Evolutionary conservation across 2,113 vertebrate species (phyloP).

Genomic region (Periophthalmodon schlosseri): DNA sequence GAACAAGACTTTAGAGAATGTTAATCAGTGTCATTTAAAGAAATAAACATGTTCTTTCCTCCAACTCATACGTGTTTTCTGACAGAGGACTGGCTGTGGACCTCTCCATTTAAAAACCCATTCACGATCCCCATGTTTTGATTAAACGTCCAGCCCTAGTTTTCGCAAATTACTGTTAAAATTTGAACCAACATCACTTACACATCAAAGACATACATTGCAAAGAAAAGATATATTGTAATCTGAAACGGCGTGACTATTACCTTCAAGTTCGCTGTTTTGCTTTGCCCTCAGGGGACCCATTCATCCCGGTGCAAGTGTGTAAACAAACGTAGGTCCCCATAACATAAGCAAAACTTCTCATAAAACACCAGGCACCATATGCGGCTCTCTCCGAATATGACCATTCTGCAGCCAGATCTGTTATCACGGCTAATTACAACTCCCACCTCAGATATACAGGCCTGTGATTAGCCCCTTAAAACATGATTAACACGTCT

Average conservation of each 20-base stretch:
- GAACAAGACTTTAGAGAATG: background rate
- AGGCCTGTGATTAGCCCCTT: conserved; percentile 99
- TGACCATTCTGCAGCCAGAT: conserved; percentile 79
- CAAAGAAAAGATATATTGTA: background rate
- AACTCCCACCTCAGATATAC: conserved; percentile 98
- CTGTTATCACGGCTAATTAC: conserved; percentile 99
- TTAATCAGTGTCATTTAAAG: too few species aligned
- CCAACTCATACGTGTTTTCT: too few species aligned
- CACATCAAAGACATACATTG: background rate
- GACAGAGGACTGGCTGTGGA: too few species aligned
- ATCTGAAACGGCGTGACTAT: background rate
- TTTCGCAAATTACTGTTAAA: background rate
- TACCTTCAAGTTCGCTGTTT: conserved; percentile 6
- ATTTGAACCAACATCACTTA: background rate
- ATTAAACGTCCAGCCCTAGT: too few species aligned
- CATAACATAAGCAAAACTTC: conserved; percentile 13
- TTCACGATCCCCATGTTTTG: too few species aligned
- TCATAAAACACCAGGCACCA: conserved; percentile 26
- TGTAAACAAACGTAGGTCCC: conserved; percentile 9
- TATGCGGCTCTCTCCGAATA: conserved; percentile 52
- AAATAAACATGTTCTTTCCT: too few species aligned
- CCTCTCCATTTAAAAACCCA: too few species aligned
- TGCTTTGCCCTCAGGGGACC: conserved; percentile 4
- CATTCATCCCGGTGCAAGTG: background rate
- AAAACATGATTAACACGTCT: conserved; percentile 99